Evolutionary conservation across 2,113 vertebrate genomes (phyloP), one percentile per base, ranked within the genome.

Genomic region (Pyrgilauda ruficollis): DNA sequence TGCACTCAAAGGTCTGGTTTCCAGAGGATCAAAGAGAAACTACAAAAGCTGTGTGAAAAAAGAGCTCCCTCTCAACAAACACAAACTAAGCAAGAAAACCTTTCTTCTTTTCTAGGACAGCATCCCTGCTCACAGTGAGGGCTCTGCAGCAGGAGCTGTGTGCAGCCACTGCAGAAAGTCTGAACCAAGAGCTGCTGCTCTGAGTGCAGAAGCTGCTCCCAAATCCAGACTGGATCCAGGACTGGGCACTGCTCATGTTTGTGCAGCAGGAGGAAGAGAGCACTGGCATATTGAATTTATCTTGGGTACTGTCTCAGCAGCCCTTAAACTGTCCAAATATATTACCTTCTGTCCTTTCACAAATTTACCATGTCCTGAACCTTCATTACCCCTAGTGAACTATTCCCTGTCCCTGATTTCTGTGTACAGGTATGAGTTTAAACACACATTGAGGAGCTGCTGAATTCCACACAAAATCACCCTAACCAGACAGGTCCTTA

Each of bases 81-180:
- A 85, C 50, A 46, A 94, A 52, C 59, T 47, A 93, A 89, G 73
- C 50, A 89, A 61, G 63, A 62, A 91, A 84, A 66, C 19, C 41
- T 63, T 83, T 86, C 56, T 79, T 92, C 35, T 83, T 91, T 77
- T 81, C 88, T 95, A 52, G 81, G 78, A 3, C 50, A 93, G 81
- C 58, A 58, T 19, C 87, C 21, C 59, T 28, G 49, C 72, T 74
- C 11, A 2, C 92, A 93, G 59, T 0, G 0, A 66, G 73, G 0
- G 55, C 4, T 89, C 72, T 73, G 53, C 68, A 83, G 43, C 67
- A 50, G 67, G 14, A 59, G 67, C 49, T 66, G 22, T 4, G 49
- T 14, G 76, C 46, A 56, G 37, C 1, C 23, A 8, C 33, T 74
- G 73, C 61, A 89, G 5, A 52, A 55, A 63, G 35, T 0, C 81